phyloP scores from a whole-genome alignment of 2,888 invertebrate species.

The Nymphalis c-album region DNA sequence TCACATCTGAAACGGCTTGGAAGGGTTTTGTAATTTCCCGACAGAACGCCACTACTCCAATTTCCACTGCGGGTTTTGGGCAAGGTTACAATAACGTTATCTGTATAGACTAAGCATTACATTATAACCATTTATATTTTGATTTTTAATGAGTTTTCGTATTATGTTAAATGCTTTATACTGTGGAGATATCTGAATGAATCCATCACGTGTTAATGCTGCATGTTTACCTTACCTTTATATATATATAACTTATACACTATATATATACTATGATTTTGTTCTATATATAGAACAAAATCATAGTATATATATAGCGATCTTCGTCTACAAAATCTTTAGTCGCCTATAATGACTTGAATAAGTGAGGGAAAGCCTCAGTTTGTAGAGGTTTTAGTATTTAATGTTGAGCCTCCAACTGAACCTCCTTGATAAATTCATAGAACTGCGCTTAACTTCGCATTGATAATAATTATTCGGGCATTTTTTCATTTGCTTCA shows the following conservation, averaged over 20 bases:
- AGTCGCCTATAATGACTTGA: background rate
- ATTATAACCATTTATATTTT: too few relatives aligned
- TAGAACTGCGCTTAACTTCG: background rate
- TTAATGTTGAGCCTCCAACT: background rate
- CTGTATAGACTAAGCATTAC: background rate
- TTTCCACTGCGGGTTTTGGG: slow-evolving; percentile 50
- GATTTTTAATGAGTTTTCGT: too few relatives aligned
- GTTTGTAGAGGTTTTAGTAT: slow-evolving; percentile 1
- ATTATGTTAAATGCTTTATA: too few relatives aligned
- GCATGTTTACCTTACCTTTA: too few relatives aligned
- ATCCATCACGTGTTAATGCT: too few relatives aligned
- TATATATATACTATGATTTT: too few relatives aligned
- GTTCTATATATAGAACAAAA: too few relatives aligned
- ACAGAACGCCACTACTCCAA: slow-evolving; percentile 51
- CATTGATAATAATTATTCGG: background rate
- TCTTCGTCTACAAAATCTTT: too few relatives aligned
- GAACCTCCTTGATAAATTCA: background rate
- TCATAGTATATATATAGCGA: too few relatives aligned
- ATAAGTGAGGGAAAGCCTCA: background rate
- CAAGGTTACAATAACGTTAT: slow-evolving; percentile 47
- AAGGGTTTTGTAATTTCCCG: slow-evolving; percentile 50
- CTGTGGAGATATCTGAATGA: too few relatives aligned
- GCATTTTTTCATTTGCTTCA: background rate
- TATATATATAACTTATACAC: too few relatives aligned
- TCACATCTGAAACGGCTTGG: slow-evolving; percentile 45